Percentiles rank a stretch among this genome's conserved stretches.
Conservation (phyloP, 2,113 vertebrate species). For the Gorsachius goisagi region DNA sequence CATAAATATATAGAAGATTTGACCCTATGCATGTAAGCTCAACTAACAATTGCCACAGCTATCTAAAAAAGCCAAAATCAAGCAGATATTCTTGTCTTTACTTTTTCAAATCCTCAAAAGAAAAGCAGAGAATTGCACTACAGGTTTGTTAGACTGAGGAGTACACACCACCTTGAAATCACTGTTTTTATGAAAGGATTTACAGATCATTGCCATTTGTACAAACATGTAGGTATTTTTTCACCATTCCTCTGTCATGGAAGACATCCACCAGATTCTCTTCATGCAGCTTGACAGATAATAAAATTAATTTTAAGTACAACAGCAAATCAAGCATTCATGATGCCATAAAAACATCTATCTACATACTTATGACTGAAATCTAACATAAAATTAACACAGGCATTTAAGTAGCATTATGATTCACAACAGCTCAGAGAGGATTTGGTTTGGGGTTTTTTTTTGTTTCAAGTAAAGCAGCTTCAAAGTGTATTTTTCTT, state of each 20-base stretch:
- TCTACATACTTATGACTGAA: background rate
- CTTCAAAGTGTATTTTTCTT: background rate
- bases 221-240: background rate
- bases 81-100: background rate
- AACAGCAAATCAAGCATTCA: conserved; percentile 29
- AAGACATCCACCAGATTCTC: background rate
- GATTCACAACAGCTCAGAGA: background rate
- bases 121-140: background rate
- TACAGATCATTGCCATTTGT: background rate
- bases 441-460: background rate
- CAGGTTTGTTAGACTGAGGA: background rate
- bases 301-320: conserved; percentile 8
- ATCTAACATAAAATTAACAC: conserved; percentile 34
- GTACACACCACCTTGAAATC: background rate
- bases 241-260: background rate
- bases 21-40: background rate
- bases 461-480: background rate
- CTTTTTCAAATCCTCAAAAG: background rate
- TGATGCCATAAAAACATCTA: conserved; percentile 34
- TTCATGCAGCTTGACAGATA: background rate
- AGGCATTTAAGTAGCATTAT: background rate
- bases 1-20: background rate
- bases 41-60: background rate
- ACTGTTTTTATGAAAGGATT: background rate
- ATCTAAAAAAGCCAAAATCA: background rate